Evolutionary conservation across 1,140 invertebrate species (phyloP).

Genomic region (Phenacoccus solenopsis): DNA sequence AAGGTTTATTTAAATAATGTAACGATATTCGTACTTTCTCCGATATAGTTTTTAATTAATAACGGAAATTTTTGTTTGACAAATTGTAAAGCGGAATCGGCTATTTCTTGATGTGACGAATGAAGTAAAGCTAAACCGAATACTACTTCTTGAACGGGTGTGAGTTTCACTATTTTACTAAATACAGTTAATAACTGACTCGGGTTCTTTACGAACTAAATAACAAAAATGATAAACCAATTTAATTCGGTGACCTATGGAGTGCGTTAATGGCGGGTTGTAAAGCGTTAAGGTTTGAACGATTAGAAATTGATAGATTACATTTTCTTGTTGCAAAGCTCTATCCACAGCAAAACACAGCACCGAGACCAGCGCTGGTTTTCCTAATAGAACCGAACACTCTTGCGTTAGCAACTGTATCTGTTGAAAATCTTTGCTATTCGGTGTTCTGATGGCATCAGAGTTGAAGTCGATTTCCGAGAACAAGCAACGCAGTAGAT

Average conservation of each 20-base stretch:
- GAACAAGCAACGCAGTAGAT: conserved; percentile 75
- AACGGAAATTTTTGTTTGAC: conserved; percentile 69
- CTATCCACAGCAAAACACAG: conserved; percentile 68
- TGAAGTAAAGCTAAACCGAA: conserved; percentile 70
- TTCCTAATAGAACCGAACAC: conserved; percentile 53
- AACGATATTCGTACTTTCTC: conserved; percentile 42
- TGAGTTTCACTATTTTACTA: conserved; percentile 68
- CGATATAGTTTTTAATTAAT: conserved; percentile 68
- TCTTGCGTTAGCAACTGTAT: conserved; percentile 61
- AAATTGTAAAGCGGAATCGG: conserved; percentile 56
- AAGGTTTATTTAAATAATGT: background rate
- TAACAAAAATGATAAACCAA: conserved; percentile 36
- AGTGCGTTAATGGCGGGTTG: conserved; percentile 1
- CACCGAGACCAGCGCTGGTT: conserved; percentile 58
- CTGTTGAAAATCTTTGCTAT: conserved; percentile 43
- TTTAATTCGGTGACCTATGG: conserved; percentile 11
- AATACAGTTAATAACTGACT: conserved; percentile 65
- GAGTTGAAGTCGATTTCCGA: conserved; percentile 51
- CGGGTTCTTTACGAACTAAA: conserved; percentile 59
- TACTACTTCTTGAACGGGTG: conserved; percentile 75
- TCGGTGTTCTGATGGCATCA: conserved; percentile 35
- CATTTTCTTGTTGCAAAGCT: conserved; percentile 45
- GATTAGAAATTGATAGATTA: conserved; percentile 30
- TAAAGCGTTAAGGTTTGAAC: background rate
- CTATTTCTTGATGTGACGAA: conserved; percentile 61